Conservation (phyloP, 2,113 vertebrate genomes). For the Syngnathus typhle region DNA sequence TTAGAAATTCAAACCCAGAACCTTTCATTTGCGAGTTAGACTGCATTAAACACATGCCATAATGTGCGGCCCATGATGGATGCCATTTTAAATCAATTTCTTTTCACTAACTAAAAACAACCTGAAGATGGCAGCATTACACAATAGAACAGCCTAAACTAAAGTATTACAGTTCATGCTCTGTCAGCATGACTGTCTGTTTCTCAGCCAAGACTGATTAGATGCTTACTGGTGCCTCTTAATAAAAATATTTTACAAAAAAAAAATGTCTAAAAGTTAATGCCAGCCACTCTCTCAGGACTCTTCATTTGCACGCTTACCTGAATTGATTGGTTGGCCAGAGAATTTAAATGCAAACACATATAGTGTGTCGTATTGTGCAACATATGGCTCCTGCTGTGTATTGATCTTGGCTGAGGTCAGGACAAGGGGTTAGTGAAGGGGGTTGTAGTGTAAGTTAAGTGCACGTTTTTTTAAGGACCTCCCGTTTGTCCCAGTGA, state of each 20-base stretch:
- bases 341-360: slow-evolving; percentile 43
- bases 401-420: slow-evolving; percentile 64
- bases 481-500: slow-evolving; percentile 58
- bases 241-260: neutral
- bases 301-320: slow-evolving; percentile 15
- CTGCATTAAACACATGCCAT: neutral
- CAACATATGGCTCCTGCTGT: slow-evolving; percentile 61
- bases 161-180: neutral
- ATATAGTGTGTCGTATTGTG: slow-evolving; percentile 49
- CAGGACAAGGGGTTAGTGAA: slow-evolving; percentile 24
- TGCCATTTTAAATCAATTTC: neutral
- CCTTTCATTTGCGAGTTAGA: neutral
- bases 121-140: slow-evolving; percentile 71
- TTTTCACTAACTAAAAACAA: neutral
- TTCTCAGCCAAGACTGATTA: slow-evolving; percentile 25
- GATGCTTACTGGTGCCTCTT: slow-evolving; percentile 9
- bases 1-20: neutral
- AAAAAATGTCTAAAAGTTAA: slow-evolving; percentile 15
- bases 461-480: slow-evolving; percentile 60
- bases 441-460: slow-evolving; percentile 40
- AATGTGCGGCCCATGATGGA: neutral
- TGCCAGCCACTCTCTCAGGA: slow-evolving; percentile 2
- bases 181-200: slow-evolving; percentile 19
- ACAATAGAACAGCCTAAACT: slow-evolving; percentile 28
- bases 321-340: slow-evolving; percentile 23